These are phyloP conservation scores for Hippocampus kuda DNA, from an alignment of 2,797 vertebrate species.

Conservation along the genomic window DNA sequence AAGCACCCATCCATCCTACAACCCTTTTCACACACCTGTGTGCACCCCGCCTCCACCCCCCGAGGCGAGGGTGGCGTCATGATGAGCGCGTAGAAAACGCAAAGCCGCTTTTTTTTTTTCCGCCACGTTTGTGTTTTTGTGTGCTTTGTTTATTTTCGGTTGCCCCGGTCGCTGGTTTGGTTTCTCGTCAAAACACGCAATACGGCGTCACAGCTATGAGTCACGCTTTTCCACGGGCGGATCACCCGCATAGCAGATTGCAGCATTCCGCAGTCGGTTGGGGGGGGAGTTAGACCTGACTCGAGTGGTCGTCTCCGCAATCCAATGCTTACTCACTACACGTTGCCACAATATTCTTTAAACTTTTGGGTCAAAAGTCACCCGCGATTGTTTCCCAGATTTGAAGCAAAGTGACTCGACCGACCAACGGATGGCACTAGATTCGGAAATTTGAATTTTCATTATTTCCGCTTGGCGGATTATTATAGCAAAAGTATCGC, in stretches of 20 bases:
- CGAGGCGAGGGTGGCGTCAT: slow-evolving; percentile 49
- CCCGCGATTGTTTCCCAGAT: too few relatives aligned
- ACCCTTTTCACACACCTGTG: slow-evolving; percentile 49
- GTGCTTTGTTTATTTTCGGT: slow-evolving; percentile 26
- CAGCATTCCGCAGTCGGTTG: slow-evolving; percentile 35
- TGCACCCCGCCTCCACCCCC: slow-evolving; percentile 28
- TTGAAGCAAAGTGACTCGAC: too few relatives aligned
- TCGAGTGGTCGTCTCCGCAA: too few relatives aligned
- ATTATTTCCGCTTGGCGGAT: too few relatives aligned
- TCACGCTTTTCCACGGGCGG: slow-evolving; percentile 38
- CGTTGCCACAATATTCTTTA: too few relatives aligned
- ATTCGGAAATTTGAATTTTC: too few relatives aligned
- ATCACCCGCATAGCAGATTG: slow-evolving; percentile 34
- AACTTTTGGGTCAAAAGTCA: too few relatives aligned
- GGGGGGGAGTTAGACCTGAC: too few relatives aligned
- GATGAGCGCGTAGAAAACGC: slow-evolving; percentile 41
- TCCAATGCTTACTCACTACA: too few relatives aligned
- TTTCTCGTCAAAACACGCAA: slow-evolving; percentile 46
- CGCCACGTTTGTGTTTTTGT: slow-evolving; percentile 4
- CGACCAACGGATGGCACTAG: too few relatives aligned
- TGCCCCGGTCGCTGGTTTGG: slow-evolving; percentile 31
- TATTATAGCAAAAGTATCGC: too few relatives aligned
- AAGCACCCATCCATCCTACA: slow-evolving; percentile 44
- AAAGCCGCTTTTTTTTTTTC: slow-evolving; percentile 22
- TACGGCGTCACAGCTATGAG: slow-evolving; percentile 41